A percentile compares a stretch with the other conserved stretches of the same genome.
Evolutionary conservation across 92 coral and sea anemone species (phyloP).

Genomic region (Zoanthus sansibaricus): DNA sequence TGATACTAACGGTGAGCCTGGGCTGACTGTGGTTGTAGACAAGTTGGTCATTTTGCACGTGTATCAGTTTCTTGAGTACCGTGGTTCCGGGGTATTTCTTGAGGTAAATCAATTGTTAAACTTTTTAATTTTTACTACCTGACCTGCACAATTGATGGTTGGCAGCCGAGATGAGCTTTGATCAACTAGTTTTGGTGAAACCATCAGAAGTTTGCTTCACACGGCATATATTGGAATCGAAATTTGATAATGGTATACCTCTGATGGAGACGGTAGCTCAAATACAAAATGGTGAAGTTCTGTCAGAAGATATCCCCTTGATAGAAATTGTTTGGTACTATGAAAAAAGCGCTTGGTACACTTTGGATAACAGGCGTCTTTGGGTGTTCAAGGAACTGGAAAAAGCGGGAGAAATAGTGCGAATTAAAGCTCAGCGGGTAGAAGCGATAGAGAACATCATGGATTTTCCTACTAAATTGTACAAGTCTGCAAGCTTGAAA

Average conservation of each 20-base stretch:
- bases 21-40: not conserved
- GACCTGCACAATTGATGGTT: not conserved
- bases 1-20: not conserved
- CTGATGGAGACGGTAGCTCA: conserved; percentile 84
- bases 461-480: conserved; percentile 81
- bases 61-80: not conserved
- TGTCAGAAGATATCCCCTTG: conserved; percentile 80
- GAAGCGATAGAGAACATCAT: conserved; percentile 73
- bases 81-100: too few species aligned
- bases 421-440: conserved; percentile 81
- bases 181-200: conserved; percentile 85
- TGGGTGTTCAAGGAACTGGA: conserved; percentile 97
- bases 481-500: conserved; percentile 82
- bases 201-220: conserved; percentile 96
- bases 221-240: conserved; percentile 71
- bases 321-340: conserved; percentile 91
- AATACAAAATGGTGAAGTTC: conserved; percentile 83
- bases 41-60: not conserved
- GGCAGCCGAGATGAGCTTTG: conserved; percentile 65
- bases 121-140: not conserved
- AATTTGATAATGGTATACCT: conserved; percentile 90
- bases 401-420: conserved; percentile 74
- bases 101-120: not conserved
- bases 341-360: conserved; percentile 96
- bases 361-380: conserved; percentile 85